Percentiles rank a stretch among this genome's conserved stretches.
These are phyloP conservation scores for Automeris io DNA, from an alignment of 2,888 invertebrate species.

Conservation along the genomic window DNA sequence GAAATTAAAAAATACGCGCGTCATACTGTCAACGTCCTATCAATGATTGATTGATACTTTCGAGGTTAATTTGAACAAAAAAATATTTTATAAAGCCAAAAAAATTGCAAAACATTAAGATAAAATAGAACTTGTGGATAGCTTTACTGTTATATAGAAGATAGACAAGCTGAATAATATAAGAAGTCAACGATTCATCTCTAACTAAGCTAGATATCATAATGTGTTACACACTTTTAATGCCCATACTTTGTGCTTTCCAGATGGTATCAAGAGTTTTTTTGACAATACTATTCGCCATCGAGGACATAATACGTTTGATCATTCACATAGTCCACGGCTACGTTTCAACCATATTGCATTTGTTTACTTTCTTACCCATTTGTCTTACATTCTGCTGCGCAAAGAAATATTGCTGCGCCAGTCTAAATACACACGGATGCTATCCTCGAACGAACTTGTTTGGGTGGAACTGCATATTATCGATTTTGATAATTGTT, in stretches of 20 bases:
- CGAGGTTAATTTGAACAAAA: too few species aligned
- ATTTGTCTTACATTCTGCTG: slow-evolving; percentile 23
- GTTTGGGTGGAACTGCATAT: slow-evolving; percentile 16
- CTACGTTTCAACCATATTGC: slow-evolving; percentile 24
- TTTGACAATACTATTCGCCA: slow-evolving; percentile 23
- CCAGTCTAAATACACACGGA: slow-evolving; percentile 7
- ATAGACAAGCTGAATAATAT: too few species aligned
- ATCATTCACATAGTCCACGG: slow-evolving; percentile 25
- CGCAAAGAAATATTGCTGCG: slow-evolving; percentile 21
- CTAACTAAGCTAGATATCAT: too few species aligned
- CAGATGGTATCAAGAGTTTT: slow-evolving; percentile 27
- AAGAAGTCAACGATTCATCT: too few species aligned
- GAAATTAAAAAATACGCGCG: too few species aligned
- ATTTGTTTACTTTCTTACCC: slow-evolving; percentile 26
- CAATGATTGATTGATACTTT: too few species aligned
- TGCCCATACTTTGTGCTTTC: slow-evolving; percentile 29
- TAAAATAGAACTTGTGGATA: too few species aligned
- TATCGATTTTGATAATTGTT: slow-evolving; percentile 18
- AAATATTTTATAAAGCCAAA: too few species aligned
- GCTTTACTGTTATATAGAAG: too few species aligned
- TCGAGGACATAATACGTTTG: slow-evolving; percentile 32
- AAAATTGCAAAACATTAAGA: too few species aligned
- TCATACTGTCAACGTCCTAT: too few species aligned
- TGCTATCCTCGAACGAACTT: slow-evolving; percentile 10
- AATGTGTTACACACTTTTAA: slow-evolving; percentile 21